These are phyloP conservation scores for Corythoichthys intestinalis DNA, from an alignment of 2,113 vertebrate species.

Conservation along the genomic window DNA sequence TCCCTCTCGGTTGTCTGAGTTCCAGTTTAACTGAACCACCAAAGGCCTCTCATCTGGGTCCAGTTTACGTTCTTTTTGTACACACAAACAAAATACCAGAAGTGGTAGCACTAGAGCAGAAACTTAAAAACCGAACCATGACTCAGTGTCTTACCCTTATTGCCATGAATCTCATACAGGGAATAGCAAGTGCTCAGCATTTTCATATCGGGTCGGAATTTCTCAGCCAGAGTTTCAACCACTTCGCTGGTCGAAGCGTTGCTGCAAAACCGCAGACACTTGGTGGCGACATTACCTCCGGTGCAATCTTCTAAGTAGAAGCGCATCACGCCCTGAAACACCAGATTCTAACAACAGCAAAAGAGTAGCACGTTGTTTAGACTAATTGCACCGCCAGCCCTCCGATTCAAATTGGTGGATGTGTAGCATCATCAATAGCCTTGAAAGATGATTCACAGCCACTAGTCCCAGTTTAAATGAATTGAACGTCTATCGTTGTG, in stretches of 20 bases:
- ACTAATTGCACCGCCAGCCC: no score
- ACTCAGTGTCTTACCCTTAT: constrained; percentile 68
- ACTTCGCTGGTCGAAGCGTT: constrained; percentile 81
- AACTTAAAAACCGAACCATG: not conserved
- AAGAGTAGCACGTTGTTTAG: not conserved
- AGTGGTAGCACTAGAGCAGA: not conserved
- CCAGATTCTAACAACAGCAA: constrained; percentile 73
- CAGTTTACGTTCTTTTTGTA: constrained; percentile 82
- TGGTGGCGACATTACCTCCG: constrained; percentile 87
- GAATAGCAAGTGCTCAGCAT: constrained; percentile 82
- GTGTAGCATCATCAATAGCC: no score
- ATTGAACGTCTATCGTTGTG: no score
- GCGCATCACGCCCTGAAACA: constrained; percentile 91
- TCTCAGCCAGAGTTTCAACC: constrained; percentile 85
- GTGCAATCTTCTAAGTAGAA: constrained; percentile 89
- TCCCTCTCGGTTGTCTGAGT: constrained; percentile 83
- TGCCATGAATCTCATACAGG: constrained; percentile 83
- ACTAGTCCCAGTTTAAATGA: no score
- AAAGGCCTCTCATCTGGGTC: constrained; percentile 85
- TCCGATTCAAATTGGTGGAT: no score
- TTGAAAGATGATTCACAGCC: no score
- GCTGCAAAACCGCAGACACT: constrained; percentile 87
- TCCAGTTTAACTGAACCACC: constrained; percentile 91
- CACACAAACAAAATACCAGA: constrained; percentile 14
- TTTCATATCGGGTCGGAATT: constrained; percentile 88